Evolutionary conservation across 2,113 vertebrate genomes (phyloP), one percentile per base, ranked within the genome.

Genomic region (Paramormyrops kingsleyae): DNA sequence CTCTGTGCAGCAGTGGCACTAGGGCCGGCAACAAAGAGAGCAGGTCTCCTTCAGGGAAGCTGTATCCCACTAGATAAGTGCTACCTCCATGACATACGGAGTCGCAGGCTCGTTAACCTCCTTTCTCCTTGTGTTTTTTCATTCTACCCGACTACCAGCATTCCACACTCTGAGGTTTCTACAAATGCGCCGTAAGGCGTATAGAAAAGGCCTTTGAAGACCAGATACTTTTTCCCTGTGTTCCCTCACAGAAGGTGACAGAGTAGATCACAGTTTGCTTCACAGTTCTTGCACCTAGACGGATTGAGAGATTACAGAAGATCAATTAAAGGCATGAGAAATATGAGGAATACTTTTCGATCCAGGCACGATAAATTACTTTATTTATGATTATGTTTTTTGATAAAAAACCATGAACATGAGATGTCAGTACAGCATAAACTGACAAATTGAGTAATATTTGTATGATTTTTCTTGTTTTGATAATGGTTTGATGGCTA

Each of bases 131-230:
- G 15, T 17, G 4, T 31, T 89, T 46, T 66, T 88, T 86, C 89
- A 88, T 89, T 66, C n/a, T 27, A 9, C 6, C 87, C 90, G 92
- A 27, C 47, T 83, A 87, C 89, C 89, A 47, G 89, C 31, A 93
- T 94, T 92, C 94, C 91, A 89, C 86, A 89, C 89, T 83, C 92
- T 92, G 91, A 90, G 92, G 92, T 86, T 89, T 90, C 92, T 89
- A 46, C 2, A 31, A 86, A 93, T 80, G 92, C 92, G 93, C 86
- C 92, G 90, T 89, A 90, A 90, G 91, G 92, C 91, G 94, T 93
- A 93, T 27, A 91, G 90, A 91, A 92, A 93, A 39, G 93, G 91
- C 90, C 91, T 93, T 95, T 95, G 94, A 96, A 94, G 94, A 93
- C 90, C 49, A 17, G 74, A 91, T 93, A 94, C 92, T 93, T 87